Evolutionary conservation across 1,140 invertebrate genomes (phyloP), one percentile per base, ranked within the genome.

Genomic region (Harpegnathos saltator): DNA sequence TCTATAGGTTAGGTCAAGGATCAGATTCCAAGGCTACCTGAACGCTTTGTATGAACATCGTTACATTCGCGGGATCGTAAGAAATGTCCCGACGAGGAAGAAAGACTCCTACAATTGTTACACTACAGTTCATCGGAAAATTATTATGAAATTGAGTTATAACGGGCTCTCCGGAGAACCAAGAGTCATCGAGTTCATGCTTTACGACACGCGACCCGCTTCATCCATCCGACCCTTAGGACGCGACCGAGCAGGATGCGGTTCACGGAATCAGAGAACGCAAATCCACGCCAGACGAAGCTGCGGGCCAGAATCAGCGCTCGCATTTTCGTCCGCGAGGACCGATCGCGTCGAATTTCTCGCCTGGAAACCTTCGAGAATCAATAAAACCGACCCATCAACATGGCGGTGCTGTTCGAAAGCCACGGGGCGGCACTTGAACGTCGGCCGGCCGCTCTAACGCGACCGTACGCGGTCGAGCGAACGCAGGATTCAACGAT

Each of bases 341-440:
- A 44, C 17, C 12, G 11, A 44, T 19, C 7, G 14, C 9, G 14
- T 19, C 52, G 68, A 3, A 9, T 58, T 65, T 89, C 33, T 84
- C 84, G 88, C 85, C 84, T 82, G 89, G 92, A 94, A 93, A 91
- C 73, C n/a, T 93, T 92, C 91, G 91, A 91, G 91, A 94, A 94
- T 94, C 93, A 94, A 94, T 94, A 94, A 91, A 87, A 88, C 78
- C 85, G 69, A 84, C 86, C 71, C 74, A 74, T 77, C 91, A 94
- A 94, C 86, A 94, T 94, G 93, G 93, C 93, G 92, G 86, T 84
- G 65, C 38, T 9, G 83, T 85, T 87, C 85, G 90, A 85, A 83
- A 90, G 88, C 86, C 88, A 90, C 88, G 78, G 84, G 82, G 77
- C 82, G 86, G 85, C 69, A 85, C 68, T 84, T 52, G 26, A 29